Conservation (phyloP, 2,113 vertebrate species). For the Malurus alboscapulatus region DNA sequence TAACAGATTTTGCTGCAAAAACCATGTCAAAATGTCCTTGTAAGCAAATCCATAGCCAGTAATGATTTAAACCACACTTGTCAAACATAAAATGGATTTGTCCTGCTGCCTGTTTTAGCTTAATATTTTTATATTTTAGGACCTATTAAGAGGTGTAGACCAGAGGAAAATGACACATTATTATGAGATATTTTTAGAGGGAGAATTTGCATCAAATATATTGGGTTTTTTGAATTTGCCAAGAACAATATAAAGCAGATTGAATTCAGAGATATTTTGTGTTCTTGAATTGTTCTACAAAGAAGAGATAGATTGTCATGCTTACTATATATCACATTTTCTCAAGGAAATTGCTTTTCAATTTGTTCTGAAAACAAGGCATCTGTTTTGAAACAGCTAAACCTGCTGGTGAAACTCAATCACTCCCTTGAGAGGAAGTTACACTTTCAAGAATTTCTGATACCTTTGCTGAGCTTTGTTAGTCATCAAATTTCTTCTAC, state of each 20-base stretch:
- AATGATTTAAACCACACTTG: background rate
- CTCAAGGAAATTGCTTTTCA: background rate
- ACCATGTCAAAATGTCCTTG: background rate
- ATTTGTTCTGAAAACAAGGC: background rate
- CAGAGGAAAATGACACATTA: background rate
- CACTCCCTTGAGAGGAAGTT: background rate
- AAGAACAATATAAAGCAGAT: background rate
- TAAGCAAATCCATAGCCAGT: background rate
- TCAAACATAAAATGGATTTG: slow-evolving; percentile 1
- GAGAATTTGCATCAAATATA: background rate
- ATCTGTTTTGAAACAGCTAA: background rate
- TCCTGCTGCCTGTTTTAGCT: background rate
- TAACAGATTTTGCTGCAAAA: background rate
- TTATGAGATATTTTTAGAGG: background rate
- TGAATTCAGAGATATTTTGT: background rate
- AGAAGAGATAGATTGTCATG: background rate
- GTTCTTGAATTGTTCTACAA: background rate
- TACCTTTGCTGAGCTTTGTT: background rate
- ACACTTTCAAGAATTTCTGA: background rate
- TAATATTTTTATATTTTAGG: slow-evolving; percentile 29
- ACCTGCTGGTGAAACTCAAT: background rate
- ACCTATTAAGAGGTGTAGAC: background rate
- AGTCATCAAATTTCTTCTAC: background rate
- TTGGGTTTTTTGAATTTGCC: background rate
- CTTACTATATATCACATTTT: background rate